Conservation (phyloP, 2,797 vertebrate genomes). For the Phrynocephalus vlangalii region DNA sequence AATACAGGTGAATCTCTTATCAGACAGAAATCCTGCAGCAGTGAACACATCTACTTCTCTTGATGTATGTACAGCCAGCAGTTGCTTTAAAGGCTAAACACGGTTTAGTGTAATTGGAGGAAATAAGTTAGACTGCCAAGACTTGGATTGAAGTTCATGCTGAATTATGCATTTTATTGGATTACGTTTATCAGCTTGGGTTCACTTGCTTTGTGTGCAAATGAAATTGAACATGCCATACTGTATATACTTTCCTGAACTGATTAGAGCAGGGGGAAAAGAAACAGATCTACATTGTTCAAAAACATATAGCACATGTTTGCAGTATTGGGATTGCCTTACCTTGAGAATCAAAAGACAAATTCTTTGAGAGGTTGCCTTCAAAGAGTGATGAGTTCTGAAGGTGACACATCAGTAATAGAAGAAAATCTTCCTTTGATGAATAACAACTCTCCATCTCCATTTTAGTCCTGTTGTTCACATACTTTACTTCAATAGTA, state of each 20-base stretch:
- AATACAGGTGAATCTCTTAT: background rate
- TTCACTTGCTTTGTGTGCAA: background rate
- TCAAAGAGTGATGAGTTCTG: constrained; percentile 88
- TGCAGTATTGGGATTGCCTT: constrained; percentile 33
- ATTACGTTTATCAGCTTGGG: too few species aligned
- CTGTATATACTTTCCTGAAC: too few species aligned
- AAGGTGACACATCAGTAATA: constrained; percentile 85
- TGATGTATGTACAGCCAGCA: background rate
- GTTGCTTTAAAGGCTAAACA: background rate
- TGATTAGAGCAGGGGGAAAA: background rate
- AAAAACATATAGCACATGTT: background rate
- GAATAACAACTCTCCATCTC: constrained; percentile 49
- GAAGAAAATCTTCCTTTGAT: constrained; percentile 83
- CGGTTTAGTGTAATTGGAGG: too few species aligned
- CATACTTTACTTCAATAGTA: constrained; percentile 82
- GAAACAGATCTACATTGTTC: background rate
- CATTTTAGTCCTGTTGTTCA: constrained; percentile 59
- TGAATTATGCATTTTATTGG: too few species aligned
- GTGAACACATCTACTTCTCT: background rate
- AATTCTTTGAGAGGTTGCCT: constrained; percentile 87
- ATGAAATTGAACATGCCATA: background rate
- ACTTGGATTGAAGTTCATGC: too few species aligned
- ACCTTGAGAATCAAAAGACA: constrained; percentile 89
- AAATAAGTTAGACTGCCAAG: too few species aligned
- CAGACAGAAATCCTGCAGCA: background rate